These are phyloP conservation scores for Typhlomys cinereus DNA, from an alignment of 2,113 vertebrate species.

Conservation along the genomic window DNA sequence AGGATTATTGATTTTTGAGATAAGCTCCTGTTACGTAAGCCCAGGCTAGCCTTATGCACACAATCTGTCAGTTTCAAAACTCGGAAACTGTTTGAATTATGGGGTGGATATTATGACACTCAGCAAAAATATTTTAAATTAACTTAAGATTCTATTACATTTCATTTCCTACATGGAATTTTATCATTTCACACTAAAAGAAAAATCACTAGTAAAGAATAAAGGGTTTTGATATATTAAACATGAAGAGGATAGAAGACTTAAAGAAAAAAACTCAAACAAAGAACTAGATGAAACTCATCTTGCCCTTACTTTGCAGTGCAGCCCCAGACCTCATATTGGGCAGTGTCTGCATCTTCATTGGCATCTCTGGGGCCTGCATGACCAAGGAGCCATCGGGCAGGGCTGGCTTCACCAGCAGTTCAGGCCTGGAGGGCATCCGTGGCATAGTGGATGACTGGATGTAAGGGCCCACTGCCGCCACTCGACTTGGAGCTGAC, in stretches of 20 bases:
- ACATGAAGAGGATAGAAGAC: background rate
- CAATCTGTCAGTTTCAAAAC: background rate
- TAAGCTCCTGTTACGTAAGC: background rate
- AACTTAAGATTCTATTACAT: background rate
- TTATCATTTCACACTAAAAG: background rate
- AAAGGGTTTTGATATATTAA: background rate
- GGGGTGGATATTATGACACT: background rate
- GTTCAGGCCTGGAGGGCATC: conserved; percentile 90
- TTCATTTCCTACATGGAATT: background rate
- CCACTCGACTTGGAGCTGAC: conserved; percentile 91
- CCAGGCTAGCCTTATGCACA: background rate
- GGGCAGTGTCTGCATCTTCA: conserved; percentile 87
- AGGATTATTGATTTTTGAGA: background rate
- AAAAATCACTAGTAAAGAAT: background rate
- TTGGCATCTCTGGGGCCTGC: conserved; percentile 86
- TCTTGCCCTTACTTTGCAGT: conserved; percentile 82
- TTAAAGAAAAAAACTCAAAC: too few relatives aligned
- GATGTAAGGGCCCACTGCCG: conserved; percentile 97
- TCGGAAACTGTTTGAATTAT: background rate
- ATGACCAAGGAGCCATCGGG: conserved; percentile 87
- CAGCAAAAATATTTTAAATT: background rate
- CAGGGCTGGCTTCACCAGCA: conserved; percentile 92
- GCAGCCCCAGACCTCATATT: conserved; percentile 83
- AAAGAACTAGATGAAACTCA: conserved; percentile 44
- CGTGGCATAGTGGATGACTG: conserved; percentile 98